Evolutionary conservation across 2,113 vertebrate species (phyloP), one percentile per base, ranked within the genome.

Genomic region (Alaudala cheleensis): DNA sequence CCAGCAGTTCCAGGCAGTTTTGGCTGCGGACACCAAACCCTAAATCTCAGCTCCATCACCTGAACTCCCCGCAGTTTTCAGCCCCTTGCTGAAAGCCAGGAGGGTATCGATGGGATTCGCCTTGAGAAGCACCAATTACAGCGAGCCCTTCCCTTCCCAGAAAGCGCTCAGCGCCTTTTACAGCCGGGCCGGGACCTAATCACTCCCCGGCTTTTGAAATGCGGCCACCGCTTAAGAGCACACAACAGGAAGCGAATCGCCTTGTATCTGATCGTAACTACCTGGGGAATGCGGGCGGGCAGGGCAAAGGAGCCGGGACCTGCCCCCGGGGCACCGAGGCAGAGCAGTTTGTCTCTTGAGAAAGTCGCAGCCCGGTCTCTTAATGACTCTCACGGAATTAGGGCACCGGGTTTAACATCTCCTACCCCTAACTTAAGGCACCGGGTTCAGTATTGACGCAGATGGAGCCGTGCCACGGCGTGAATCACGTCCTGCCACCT

Each of bases 161-260:
- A 95, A 93, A 50, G 56, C 64, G 17, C 79, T 50, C 56, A 1
- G 25, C 42, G 82, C 34, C 60, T 93, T 96, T 95, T 96, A 92
- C 94, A 93, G 80, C 86, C 91, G 2, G 44, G 56, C 4, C 1
- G 6, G 3, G 17, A 18, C 5, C 3, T 3, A 94, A 94, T 88
- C 88, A 24, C 79, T 80, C 4, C 81, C 39, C 14, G 44, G 96
- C 88, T 93, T 93, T 93, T 96, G 95, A 95, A 97, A 97, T 92
- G 94, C 96, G 96, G 88, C 94, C 90, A 34, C 88, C 92, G 67
- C 92, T 95, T 73, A 70, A 64, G 86, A 81, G 92, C 80, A 45
- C 88, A 74, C 92, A 92, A 93, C 94, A 96, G 96, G 96, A 97
- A 96, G 94, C 82, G 60, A 93, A 94, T 25, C 89, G 93, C 73